Evolutionary conservation across 2,888 invertebrate genomes (phyloP), one percentile per base, ranked within the genome.

Genomic region (Synergus japonicus): DNA sequence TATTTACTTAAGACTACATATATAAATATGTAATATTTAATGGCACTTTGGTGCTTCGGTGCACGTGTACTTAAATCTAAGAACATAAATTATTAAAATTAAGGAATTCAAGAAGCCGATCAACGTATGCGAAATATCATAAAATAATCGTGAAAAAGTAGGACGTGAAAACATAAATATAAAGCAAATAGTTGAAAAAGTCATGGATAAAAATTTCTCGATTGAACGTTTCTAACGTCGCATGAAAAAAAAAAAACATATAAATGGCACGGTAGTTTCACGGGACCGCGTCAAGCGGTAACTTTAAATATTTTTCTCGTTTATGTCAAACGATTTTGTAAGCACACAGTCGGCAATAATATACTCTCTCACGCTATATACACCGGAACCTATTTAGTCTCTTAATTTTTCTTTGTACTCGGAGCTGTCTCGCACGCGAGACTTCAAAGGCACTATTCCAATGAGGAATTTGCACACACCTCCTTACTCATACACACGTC

Each of bases 241-340:
- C 66, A 67, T 49, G n/a, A 66, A 64, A 66, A 79, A 78, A 78
- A 79, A 77, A 76, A 78, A 78, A 79, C 84, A 81, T 84, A 37
- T 83, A 82, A 88, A 91, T 91, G 91, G 91, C 92, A 92, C 91
- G 89, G 83, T 82, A 87, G 89, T 89, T 89, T 91, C 91, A 92
- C 91, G 91, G 91, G 85, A 88, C 90, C 90, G 89, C 87, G 84
- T 86, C 82, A 82, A 87, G 86, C 89, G 88, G 88, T 83, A 83
- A 85, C 80, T 83, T 78, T 81, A n/a, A 49, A 58, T 69, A 63
- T 76, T 76, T 79, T 67, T 60, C 78, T 65, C 76, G 77, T 76
- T 76, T 76, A 29, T 49, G 37, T 63, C 43, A 63, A 60, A 76
- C 46, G 54, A 60, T 54, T 76, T 58, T 66, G 43, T 66, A 77